phyloP scores from a whole-genome alignment of 2,888 invertebrate genomes.

The Lithophane semibrunnea region DNA sequence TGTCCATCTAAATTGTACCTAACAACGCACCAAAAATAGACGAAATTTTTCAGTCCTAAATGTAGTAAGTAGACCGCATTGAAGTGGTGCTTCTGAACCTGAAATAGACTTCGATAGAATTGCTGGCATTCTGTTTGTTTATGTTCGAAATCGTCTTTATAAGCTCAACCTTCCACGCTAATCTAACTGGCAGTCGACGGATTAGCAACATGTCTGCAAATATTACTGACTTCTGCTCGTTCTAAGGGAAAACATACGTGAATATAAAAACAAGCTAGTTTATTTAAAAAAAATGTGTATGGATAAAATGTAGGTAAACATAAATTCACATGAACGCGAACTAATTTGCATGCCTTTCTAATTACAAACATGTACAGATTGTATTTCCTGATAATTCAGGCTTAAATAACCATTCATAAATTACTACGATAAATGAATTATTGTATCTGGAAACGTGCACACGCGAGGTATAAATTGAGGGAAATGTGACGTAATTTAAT shows the following conservation, averaged over 20 bases:
- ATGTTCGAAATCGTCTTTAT: conserved; percentile 22
- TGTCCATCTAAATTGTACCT: background rate
- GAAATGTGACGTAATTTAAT: conserved; percentile 31
- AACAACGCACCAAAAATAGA: background rate
- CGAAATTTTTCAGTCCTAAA: background rate
- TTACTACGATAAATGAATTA: conserved; percentile 51
- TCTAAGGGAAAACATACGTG: background rate
- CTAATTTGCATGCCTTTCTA: conserved; percentile 51
- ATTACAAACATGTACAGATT: conserved; percentile 51
- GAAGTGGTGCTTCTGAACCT: conserved; percentile 23
- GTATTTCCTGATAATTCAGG: conserved; percentile 49
- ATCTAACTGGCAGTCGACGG: conserved; percentile 26
- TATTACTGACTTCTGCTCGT: conserved; percentile 17
- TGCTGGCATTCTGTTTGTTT: conserved; percentile 26
- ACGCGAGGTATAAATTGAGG: conserved; percentile 43
- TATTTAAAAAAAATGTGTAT: background rate
- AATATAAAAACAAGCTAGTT: background rate
- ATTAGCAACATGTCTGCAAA: conserved; percentile 28
- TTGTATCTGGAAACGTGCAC: conserved; percentile 39
- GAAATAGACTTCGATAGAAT: conserved; percentile 30
- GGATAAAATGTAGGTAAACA: conserved; percentile 18
- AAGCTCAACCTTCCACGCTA: conserved; percentile 19
- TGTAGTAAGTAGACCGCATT: background rate
- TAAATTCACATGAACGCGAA: conserved; percentile 11
- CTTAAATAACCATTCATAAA: conserved; percentile 54